Base-by-base conservation (phyloP, 2,797 vertebrate species). In the Gymnothorax reevesii region DNA sequence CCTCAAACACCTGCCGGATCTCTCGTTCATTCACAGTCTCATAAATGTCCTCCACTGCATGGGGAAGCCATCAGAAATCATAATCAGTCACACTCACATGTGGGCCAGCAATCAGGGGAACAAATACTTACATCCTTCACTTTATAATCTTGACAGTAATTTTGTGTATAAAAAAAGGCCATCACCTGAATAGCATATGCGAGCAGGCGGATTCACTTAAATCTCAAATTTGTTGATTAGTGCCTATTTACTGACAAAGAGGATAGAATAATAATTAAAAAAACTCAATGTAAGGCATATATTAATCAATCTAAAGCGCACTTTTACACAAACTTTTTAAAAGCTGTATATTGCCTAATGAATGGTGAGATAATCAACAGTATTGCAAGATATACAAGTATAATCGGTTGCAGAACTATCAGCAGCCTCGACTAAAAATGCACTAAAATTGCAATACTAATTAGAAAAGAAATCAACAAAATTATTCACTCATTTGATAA, bases 1-100 rank as follows among this genome's bases (percentile, higher is more conserved):
- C 99, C 92, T 99, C 99, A 85, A 99, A 99, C 89, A 99, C 96
- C 89, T 99, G 99, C 86, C 98, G 96, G 90, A 99, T 95, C 87
- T 99, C 98, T 6, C 97, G 96, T 86, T 99, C 98, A 7, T 96
- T 97, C 55, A 98, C 95, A 0, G 90, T 98, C 93, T 99, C 98
- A 71, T 95, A 99, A 87, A 96, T 52, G 86, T 99, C 98, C 52
- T 99, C 98, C 0, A 97, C 98, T 99, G 85, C 7, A 69, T 87
- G 88, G 88, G 87, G 86, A 86, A 83, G 89, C 49, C 57, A 73
- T 42, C 89, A 84, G 52, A 55, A 84, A 57, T 82, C 17, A 82
- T 0, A n/a, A 55, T 22, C 77, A 55, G 17, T 55, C 52, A n/a
- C 52, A 55, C 10, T n/a, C 15, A 5, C 75, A 54, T 52, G 9